Evolutionary conservation across 2,888 invertebrate genomes (phyloP).

Genomic region (Cephalotes varians): DNA sequence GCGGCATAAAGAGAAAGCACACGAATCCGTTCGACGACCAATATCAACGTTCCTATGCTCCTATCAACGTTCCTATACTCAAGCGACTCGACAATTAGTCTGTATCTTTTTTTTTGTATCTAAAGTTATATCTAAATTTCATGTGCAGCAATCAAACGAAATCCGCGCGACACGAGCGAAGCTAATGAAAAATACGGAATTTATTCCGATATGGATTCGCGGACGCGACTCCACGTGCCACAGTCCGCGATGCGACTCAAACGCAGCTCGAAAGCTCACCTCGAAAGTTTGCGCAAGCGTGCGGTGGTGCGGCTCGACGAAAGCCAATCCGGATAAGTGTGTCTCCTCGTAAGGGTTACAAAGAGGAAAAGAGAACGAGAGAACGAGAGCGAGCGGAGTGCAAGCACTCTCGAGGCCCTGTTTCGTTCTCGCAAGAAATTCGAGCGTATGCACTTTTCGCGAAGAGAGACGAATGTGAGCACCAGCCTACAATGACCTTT

Average conservation of each 20-base stretch:
- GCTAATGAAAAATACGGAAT: constrained; percentile 50
- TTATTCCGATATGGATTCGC: constrained; percentile 68
- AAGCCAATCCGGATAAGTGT: constrained; percentile 66
- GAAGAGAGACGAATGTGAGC: constrained; percentile 14
- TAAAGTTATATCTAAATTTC: neutral
- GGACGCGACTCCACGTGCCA: constrained; percentile 81
- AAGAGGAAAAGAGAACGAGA: constrained; percentile 27
- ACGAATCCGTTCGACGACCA: neutral
- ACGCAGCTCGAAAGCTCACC: constrained; percentile 78
- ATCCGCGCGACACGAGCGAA: constrained; percentile 24
- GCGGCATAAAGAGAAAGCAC: neutral
- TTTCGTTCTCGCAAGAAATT: constrained; percentile 3
- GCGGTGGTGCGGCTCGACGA: constrained; percentile 63
- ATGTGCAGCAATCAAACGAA: too few relatives aligned
- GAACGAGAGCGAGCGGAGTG: neutral
- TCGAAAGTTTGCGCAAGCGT: constrained; percentile 79
- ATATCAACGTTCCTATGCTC: neutral
- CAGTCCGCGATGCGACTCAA: constrained; percentile 76
- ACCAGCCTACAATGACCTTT: neutral
- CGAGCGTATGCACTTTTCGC: constrained; percentile 12
- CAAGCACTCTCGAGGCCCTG: neutral
- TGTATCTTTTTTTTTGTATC: neutral
- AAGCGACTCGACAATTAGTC: neutral
- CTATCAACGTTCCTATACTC: too few relatives aligned
- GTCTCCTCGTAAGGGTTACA: constrained; percentile 61